A percentile compares a stretch with the other conserved stretches of the same genome.
phyloP scores from a whole-genome alignment of 2,797 vertebrate species.

The Carapus acus region DNA sequence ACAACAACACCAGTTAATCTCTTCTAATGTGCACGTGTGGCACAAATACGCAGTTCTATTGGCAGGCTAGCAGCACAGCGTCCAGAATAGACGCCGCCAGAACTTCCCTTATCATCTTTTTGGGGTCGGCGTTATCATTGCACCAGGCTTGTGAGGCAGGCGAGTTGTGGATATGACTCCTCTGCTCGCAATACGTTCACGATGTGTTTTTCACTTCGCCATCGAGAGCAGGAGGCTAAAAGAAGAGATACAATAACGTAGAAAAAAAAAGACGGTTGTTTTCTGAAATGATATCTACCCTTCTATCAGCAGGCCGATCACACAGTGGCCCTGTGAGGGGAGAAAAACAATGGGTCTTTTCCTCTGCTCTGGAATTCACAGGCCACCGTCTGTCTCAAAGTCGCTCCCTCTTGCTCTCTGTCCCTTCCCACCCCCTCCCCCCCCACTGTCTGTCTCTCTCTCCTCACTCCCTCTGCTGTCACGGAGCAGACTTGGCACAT shows the following conservation, averaged over 20 bases:
- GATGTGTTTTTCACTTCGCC: conserved; percentile 27
- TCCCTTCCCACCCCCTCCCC: conserved; percentile 10
- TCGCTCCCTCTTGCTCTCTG: conserved; percentile 2
- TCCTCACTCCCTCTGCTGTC: conserved; percentile 53
- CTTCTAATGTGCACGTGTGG: conserved; percentile 5
- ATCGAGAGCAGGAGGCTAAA: conserved; percentile 14
- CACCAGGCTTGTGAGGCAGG: not conserved
- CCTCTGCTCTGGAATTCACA: conserved; percentile 59
- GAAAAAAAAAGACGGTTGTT: conserved; percentile 4
- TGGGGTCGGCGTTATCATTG: conserved; percentile 23
- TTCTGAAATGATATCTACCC: conserved; percentile 2
- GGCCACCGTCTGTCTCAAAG: conserved; percentile 48
- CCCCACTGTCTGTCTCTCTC: conserved; percentile 28
- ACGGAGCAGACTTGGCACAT: conserved; percentile 58
- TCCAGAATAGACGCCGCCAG: conserved; percentile 29
- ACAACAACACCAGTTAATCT: conserved; percentile 26
- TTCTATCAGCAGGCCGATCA: conserved; percentile 36
- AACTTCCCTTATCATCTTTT: conserved; percentile 13
- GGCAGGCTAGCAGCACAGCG: conserved; percentile 7
- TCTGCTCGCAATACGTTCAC: conserved; percentile 6
- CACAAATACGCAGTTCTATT: conserved; percentile 9
- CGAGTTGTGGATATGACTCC: conserved; percentile 12
- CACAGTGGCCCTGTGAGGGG: conserved; percentile 41
- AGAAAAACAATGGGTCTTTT: conserved; percentile 57
- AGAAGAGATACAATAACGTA: conserved; percentile 8